These are phyloP conservation scores for Periophthalmus magnuspinnatus DNA, from an alignment of 2,797 vertebrate genomes.

Conservation along the genomic window DNA sequence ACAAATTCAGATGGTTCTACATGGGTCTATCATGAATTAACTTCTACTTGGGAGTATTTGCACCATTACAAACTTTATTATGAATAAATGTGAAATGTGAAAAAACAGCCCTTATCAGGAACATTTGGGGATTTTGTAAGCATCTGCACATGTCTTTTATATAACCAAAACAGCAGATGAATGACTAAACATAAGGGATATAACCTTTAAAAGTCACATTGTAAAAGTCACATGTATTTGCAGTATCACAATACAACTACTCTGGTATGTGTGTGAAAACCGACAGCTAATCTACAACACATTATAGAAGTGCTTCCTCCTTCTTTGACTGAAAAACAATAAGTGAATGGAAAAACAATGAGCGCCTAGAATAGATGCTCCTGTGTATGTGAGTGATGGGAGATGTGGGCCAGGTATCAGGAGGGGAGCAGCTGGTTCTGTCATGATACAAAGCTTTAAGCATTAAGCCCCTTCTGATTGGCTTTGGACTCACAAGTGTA, in stretches of 20 bases:
- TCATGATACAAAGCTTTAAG: slow-evolving; percentile 45
- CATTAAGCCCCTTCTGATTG: slow-evolving; percentile 21
- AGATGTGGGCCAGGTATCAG: slow-evolving; percentile 54
- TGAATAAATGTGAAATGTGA: neutral
- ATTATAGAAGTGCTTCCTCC: neutral
- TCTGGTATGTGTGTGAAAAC: neutral
- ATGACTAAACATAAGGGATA: neutral
- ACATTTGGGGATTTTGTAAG: neutral
- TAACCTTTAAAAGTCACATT: slow-evolving; percentile 1
- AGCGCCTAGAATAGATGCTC: slow-evolving; percentile 57
- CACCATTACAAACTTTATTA: neutral
- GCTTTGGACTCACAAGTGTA: slow-evolving; percentile 11
- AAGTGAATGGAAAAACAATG: slow-evolving; percentile 27
- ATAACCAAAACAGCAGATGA: neutral
- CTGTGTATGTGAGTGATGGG: slow-evolving; percentile 39
- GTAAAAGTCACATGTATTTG: neutral
- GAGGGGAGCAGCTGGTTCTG: slow-evolving; percentile 57
- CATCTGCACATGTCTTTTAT: slow-evolving; percentile 1
- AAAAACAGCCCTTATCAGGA: neutral
- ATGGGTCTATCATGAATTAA: neutral
- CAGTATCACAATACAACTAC: neutral
- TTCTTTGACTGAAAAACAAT: slow-evolving; percentile 35
- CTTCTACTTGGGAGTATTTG: neutral
- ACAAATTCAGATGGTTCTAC: neutral
- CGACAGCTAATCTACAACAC: neutral